Percentiles rank a stretch among this genome's conserved stretches.
phyloP scores from a whole-genome alignment of 1,140 invertebrate species.

The Chironomus tepperi region DNA sequence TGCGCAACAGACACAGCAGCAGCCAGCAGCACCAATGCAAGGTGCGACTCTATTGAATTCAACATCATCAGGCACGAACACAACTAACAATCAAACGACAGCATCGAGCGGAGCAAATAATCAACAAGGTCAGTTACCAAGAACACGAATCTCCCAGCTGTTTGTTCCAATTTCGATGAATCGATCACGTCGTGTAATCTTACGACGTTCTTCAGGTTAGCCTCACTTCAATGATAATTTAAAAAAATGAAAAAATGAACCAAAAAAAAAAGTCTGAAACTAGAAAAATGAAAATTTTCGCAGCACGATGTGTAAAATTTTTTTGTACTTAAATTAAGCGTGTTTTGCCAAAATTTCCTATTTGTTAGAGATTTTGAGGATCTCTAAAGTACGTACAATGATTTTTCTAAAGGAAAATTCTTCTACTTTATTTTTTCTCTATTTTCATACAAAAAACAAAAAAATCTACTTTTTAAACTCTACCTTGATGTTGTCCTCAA shows the following conservation, averaged over 20 bases:
- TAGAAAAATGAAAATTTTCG: not conserved
- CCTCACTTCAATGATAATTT: not conserved
- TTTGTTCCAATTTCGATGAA: constrained; percentile 23
- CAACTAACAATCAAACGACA: not conserved
- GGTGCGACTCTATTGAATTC: not conserved
- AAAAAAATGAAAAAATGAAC: not conserved
- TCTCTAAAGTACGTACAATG: not conserved
- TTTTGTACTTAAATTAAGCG: not conserved
- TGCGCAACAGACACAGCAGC: too few species aligned
- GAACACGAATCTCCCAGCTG: constrained; percentile 18
- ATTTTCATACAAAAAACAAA: not conserved
- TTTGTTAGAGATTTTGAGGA: not conserved
- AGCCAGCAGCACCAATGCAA: not conserved
- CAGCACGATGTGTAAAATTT: not conserved
- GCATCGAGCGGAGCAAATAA: not conserved
- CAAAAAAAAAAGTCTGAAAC: not conserved
- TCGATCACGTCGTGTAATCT: constrained; percentile 3
- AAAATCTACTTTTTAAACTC: not conserved
- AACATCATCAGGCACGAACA: not conserved
- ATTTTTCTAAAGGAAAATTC: not conserved
- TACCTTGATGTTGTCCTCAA: not conserved
- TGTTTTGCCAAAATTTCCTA: not conserved
- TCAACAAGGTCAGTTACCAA: constrained; percentile 23
- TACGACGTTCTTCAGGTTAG: constrained; percentile 18
- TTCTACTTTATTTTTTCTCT: not conserved